phyloP scores from a whole-genome alignment of 1,140 invertebrate species.

The Trachymyrmex cornetzi region DNA sequence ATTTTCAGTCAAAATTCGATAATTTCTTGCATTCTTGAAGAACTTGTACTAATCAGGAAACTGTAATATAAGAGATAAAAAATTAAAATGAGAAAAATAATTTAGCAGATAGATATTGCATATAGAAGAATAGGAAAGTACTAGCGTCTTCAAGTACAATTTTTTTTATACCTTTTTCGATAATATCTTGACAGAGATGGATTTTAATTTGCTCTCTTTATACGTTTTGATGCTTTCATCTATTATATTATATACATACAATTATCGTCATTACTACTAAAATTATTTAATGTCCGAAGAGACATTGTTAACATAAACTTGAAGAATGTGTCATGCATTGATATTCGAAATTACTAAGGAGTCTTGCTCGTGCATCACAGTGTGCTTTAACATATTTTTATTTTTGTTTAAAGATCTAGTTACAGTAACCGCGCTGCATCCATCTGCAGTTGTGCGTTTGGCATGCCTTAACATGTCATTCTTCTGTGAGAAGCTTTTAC shows the following conservation, averaged over 20 bases:
- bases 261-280: not conserved
- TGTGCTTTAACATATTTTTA: slow-evolving; percentile 72
- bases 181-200: not conserved
- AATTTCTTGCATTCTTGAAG: not conserved
- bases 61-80: not conserved
- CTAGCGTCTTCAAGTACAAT: not conserved
- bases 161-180: not conserved
- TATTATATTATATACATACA: too few relatives aligned
- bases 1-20: not conserved
- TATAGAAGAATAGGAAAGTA: not conserved
- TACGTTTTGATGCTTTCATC: not conserved
- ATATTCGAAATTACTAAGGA: slow-evolving; percentile 62
- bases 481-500: slow-evolving; percentile 84
- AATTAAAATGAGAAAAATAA: not conserved
- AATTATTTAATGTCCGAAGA: slow-evolving; percentile 61
- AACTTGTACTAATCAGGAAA: not conserved
- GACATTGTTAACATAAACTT: slow-evolving; percentile 60
- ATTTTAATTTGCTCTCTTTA: not conserved
- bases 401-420: slow-evolving; percentile 67
- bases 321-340: slow-evolving; percentile 65
- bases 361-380: slow-evolving; percentile 39
- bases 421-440: slow-evolving; percentile 64
- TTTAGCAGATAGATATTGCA: not conserved
- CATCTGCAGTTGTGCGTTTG: slow-evolving; percentile 78
- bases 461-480: slow-evolving; percentile 84